A percentile compares a stretch with the other conserved stretches of the same genome.
Evolutionary conservation across 2,888 invertebrate genomes (phyloP).

Genomic region (Plemyria rubiginata): DNA sequence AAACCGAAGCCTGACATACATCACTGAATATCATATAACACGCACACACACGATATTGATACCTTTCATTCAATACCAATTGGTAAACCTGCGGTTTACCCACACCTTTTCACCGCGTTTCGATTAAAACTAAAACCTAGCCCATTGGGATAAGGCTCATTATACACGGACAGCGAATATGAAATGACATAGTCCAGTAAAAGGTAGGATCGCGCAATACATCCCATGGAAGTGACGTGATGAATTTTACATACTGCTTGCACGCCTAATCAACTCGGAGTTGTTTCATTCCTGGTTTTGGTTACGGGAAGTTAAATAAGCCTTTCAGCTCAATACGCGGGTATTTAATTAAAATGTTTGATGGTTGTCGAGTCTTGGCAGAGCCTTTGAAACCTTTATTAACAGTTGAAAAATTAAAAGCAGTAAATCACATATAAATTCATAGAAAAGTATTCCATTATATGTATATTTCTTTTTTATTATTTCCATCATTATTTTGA

Average conservation of each 20-base stretch:
- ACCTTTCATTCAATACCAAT: conserved; percentile 4
- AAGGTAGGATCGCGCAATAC: conserved; percentile 55
- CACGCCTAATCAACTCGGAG: conserved; percentile 47
- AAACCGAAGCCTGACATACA: conserved; percentile 33
- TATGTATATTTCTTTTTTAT: too few relatives aligned
- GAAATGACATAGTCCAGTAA: conserved; percentile 1
- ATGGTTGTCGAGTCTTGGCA: conserved; percentile 10
- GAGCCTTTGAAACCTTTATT: conserved; percentile 5
- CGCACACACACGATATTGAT: background rate
- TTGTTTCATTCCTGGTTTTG: conserved; percentile 41
- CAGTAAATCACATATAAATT: background rate
- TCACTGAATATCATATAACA: background rate
- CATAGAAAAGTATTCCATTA: too few relatives aligned
- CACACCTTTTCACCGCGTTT: too few relatives aligned
- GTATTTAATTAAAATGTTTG: conserved; percentile 20
- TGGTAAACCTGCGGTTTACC: background rate
- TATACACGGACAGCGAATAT: background rate
- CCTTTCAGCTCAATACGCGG: conserved; percentile 24
- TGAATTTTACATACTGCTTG: conserved; percentile 69
- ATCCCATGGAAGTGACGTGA: conserved; percentile 55
- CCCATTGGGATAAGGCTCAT: conserved; percentile 1
- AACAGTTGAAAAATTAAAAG: background rate
- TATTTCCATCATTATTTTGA: too few relatives aligned
- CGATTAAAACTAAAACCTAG: conserved; percentile 3
- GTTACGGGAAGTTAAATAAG: conserved; percentile 29